These are phyloP conservation scores for Brachyistius frenatus DNA, from an alignment of 2,113 vertebrate genomes.

Conservation along the genomic window DNA sequence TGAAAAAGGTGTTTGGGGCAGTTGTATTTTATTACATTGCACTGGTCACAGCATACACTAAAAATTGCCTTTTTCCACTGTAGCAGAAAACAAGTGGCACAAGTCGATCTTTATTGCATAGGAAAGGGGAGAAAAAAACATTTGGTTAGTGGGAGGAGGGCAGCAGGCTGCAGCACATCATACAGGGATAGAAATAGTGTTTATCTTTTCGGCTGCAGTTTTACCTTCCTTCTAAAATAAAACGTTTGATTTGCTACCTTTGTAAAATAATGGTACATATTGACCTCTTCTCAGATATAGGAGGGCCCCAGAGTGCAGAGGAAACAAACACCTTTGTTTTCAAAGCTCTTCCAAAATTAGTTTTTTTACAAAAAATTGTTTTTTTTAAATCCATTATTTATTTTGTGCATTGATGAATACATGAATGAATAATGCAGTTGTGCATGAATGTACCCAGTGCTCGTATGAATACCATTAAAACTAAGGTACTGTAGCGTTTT, in stretches of 20 bases:
- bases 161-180: neutral
- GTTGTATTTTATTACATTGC: neutral
- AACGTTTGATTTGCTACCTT: neutral
- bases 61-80: slow-evolving; percentile 27
- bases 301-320: slow-evolving; percentile 3
- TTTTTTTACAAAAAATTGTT: too few relatives aligned
- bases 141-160: slow-evolving; percentile 23
- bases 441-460: slow-evolving; percentile 62
- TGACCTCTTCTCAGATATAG: neutral
- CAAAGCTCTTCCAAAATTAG: neutral
- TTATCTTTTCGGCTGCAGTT: slow-evolving; percentile 7
- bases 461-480: slow-evolving; percentile 54
- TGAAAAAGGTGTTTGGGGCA: slow-evolving; percentile 5
- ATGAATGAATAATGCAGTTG: slow-evolving; percentile 40
- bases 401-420: slow-evolving; percentile 33
- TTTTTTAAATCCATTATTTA: neutral
- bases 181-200: neutral
- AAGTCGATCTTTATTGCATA: slow-evolving; percentile 36
- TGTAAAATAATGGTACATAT: neutral
- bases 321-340: slow-evolving; percentile 24
- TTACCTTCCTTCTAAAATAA: neutral
- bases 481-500: slow-evolving; percentile 41
- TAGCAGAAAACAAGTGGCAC: slow-evolving; percentile 15
- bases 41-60: slow-evolving; percentile 11
- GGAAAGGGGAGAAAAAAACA: slow-evolving; percentile 18